Conservation (phyloP, 2,113 vertebrate genomes). For the Thalassoma bifasciatum region DNA sequence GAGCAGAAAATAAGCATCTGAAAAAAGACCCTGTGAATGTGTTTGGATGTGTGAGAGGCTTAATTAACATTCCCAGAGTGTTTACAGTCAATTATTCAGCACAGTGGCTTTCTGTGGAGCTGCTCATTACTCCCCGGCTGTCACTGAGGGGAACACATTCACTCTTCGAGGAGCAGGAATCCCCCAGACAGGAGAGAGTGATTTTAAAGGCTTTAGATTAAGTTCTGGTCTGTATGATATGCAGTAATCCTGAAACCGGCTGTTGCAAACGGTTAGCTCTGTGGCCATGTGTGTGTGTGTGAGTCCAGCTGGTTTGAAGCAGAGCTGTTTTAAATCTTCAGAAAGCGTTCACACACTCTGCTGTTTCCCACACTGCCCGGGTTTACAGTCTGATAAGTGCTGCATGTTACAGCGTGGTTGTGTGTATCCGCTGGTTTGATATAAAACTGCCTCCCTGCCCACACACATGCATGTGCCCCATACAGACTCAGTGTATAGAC, state of each 20-base stretch:
- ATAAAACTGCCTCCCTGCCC: constrained; percentile 52
- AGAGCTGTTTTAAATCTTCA: too few relatives aligned
- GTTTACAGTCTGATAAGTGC: constrained; percentile 62
- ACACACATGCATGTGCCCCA: constrained; percentile 4
- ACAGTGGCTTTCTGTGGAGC: constrained; percentile 71
- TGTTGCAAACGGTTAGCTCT: too few relatives aligned
- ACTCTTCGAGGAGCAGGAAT: constrained; percentile 45
- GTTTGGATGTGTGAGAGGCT: constrained; percentile 74
- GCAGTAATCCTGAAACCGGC: too few relatives aligned
- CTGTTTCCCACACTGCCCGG: constrained; percentile 29
- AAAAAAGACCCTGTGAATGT: constrained; percentile 62
- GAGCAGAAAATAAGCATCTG: constrained; percentile 35
- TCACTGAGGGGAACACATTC: constrained; percentile 77
- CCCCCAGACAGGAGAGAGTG: neutral
- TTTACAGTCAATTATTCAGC: constrained; percentile 83
- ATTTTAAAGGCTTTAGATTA: constrained; percentile 32
- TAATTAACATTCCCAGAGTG: constrained; percentile 83
- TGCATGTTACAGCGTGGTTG: constrained; percentile 53
- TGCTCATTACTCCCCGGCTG: constrained; percentile 71
- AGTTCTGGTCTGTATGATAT: neutral
- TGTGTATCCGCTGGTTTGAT: constrained; percentile 59
- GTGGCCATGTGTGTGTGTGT: neutral
- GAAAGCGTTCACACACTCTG: neutral
- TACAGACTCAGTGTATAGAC: constrained; percentile 13
- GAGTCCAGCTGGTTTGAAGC: too few relatives aligned